A percentile compares a stretch with the other conserved stretches of the same genome.
phyloP scores from a whole-genome alignment of 2,113 vertebrate species.

The Hippocampus mohnikei region DNA sequence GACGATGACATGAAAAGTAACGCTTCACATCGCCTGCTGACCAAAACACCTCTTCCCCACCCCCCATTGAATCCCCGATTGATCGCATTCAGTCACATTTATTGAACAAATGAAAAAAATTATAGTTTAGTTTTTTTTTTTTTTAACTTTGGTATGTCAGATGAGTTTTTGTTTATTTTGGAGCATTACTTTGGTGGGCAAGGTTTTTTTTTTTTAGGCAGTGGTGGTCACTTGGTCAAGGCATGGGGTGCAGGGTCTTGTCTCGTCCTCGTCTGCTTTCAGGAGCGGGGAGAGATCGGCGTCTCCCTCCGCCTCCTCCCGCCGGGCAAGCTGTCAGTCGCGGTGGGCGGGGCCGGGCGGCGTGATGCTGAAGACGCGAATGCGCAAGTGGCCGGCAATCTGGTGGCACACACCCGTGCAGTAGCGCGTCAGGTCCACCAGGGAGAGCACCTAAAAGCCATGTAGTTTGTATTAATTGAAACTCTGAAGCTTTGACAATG shows the following conservation, averaged over 20 bases:
- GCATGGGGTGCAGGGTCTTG: slow-evolving; percentile 62
- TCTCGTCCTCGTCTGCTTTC: slow-evolving; percentile 61
- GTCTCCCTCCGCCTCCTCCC: slow-evolving; percentile 78
- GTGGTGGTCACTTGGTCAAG: slow-evolving; percentile 66
- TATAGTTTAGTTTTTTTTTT: not conserved
- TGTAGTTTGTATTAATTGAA: too few species aligned
- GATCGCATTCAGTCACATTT: slow-evolving; percentile 42
- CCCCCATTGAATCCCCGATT: slow-evolving; percentile 31
- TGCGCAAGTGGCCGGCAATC: slow-evolving; percentile 89
- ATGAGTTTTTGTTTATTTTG: slow-evolving; percentile 27
- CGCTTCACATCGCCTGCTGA: slow-evolving; percentile 25
- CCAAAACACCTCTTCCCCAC: slow-evolving; percentile 41
- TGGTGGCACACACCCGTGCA: slow-evolving; percentile 88
- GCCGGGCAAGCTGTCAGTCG: slow-evolving; percentile 86
- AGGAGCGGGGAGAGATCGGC: slow-evolving; percentile 64
- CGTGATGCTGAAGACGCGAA: slow-evolving; percentile 91
- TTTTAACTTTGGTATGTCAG: slow-evolving; percentile 37
- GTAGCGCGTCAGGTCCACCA: slow-evolving; percentile 87
- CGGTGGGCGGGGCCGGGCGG: slow-evolving; percentile 76
- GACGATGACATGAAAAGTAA: not conserved
- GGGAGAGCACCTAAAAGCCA: slow-evolving; percentile 78
- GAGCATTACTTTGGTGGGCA: slow-evolving; percentile 4
- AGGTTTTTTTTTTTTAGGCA: slow-evolving; percentile 42
- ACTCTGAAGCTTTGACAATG: not conserved
- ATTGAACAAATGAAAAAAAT: slow-evolving; percentile 27